A percentile compares a stretch with the other conserved stretches of the same genome.
Evolutionary conservation across 53 echinoderm and acorn worm species (phyloP).

Genomic region (Zoroaster sp.): DNA sequence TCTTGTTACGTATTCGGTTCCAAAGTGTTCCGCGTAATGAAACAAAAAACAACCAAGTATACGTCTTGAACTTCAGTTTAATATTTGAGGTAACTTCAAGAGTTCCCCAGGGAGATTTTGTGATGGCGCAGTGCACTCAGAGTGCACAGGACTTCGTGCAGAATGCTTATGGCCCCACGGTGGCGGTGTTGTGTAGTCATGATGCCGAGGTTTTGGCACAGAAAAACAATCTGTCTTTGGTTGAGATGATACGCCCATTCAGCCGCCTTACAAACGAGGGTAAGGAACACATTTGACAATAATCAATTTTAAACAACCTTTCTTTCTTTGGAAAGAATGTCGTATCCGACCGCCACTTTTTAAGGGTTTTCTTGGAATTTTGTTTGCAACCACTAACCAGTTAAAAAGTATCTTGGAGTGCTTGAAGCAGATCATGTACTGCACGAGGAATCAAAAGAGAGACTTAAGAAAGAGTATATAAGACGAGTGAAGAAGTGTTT

Average conservation of each 20-base stretch:
- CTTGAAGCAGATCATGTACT: no score
- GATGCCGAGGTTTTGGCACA: constrained; percentile 97
- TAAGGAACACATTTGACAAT: constrained; percentile 27
- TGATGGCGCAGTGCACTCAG: constrained; percentile 94
- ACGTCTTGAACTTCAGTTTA: background rate
- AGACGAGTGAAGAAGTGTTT: no score
- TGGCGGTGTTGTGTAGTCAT: constrained; percentile 96
- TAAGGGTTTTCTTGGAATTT: no score
- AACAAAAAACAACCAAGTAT: no score
- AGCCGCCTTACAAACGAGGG: constrained; percentile 90
- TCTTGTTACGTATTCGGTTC: background rate
- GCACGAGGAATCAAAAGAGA: no score
- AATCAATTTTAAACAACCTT: no score
- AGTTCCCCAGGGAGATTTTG: background rate
- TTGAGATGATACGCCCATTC: constrained; percentile 95
- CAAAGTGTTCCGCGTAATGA: background rate
- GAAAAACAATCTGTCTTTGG: constrained; percentile 96
- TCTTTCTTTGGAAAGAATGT: no score
- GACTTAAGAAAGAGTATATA: no score
- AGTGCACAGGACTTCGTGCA: constrained; percentile 93
- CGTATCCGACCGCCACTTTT: no score
- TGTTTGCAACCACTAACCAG: no score
- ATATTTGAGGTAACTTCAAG: background rate
- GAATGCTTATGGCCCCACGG: constrained; percentile 94
- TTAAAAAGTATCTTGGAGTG: no score